phyloP scores from a whole-genome alignment of 2,888 invertebrate species.

The Trisateles emortualis region DNA sequence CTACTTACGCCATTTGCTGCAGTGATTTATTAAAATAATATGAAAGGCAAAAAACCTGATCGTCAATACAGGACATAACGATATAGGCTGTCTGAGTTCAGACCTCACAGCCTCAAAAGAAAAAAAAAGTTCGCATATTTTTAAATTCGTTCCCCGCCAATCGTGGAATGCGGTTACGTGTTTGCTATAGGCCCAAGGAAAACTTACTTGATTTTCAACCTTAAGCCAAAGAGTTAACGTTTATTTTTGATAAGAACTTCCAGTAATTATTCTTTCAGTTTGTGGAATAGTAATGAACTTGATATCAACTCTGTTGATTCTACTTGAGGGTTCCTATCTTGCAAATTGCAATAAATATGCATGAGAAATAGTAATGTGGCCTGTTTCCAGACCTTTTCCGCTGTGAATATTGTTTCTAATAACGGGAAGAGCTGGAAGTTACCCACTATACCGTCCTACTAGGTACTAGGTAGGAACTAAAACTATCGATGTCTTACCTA shows the following conservation, averaged over 20 bases:
- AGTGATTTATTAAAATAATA: neutral
- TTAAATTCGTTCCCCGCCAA: conserved; percentile 34
- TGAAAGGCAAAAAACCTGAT: conserved; percentile 30
- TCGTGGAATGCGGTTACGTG: conserved; percentile 38
- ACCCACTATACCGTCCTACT: neutral
- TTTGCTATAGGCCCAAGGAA: neutral
- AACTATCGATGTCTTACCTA: neutral
- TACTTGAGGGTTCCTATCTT: neutral
- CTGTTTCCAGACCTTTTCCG: no score
- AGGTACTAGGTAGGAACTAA: no score
- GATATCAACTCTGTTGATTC: conserved; percentile 6
- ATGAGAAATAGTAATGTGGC: neutral
- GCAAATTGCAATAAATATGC: neutral
- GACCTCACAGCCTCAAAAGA: neutral
- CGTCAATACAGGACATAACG: conserved; percentile 6
- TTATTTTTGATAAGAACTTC: conserved; percentile 7
- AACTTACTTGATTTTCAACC: conserved; percentile 20
- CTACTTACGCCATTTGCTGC: neutral
- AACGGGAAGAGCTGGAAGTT: neutral
- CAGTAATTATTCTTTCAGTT: conserved; percentile 12
- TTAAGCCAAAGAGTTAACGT: accelerated
- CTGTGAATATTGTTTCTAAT: no score
- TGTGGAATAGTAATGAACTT: conserved; percentile 32
- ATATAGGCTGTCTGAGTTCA: conserved; percentile 13
- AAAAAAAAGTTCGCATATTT: conserved; percentile 35